A percentile compares a stretch with the other conserved stretches of the same genome.
These are phyloP conservation scores for Zaprionus africanus DNA, from an alignment of 1,140 invertebrate species.

Conservation along the genomic window DNA sequence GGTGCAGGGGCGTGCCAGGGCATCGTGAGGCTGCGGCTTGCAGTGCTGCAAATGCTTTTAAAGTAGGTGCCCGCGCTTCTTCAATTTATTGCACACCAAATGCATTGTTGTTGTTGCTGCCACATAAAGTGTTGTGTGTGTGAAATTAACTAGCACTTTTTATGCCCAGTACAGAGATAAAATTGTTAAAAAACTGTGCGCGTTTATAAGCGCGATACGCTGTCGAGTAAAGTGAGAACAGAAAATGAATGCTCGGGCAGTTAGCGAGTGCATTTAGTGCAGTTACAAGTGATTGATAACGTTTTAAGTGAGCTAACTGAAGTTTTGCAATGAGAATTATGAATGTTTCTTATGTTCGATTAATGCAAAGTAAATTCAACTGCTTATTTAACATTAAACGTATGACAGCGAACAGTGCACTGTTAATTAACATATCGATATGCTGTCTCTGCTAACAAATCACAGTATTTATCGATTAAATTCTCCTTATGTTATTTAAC, in stretches of 20 bases:
- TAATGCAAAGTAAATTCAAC: no score
- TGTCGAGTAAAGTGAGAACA: slow-evolving; percentile 27
- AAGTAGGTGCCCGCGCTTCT: slow-evolving; percentile 72
- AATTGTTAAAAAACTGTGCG: slow-evolving; percentile 40
- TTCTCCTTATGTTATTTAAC: no score
- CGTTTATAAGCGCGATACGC: slow-evolving; percentile 50
- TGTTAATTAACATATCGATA: background rate
- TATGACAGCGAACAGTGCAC: no score
- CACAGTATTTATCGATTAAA: no score
- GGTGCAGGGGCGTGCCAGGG: background rate
- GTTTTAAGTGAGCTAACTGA: background rate
- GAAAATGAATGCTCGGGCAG: slow-evolving; percentile 23
- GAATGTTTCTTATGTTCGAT: no score
- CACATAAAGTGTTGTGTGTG: slow-evolving; percentile 64
- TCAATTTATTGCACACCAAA: slow-evolving; percentile 79
- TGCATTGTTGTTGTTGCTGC: slow-evolving; percentile 41
- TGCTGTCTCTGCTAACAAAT: background rate
- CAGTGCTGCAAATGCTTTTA: slow-evolving; percentile 68
- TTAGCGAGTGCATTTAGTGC: slow-evolving; percentile 7
- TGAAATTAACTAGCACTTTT: slow-evolving; percentile 68
- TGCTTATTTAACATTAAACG: no score
- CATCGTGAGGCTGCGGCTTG: slow-evolving; percentile 8
- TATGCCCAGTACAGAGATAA: slow-evolving; percentile 53
- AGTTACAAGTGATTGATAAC: slow-evolving; percentile 20
- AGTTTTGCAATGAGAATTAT: background rate